Conservation (phyloP, 1,140 invertebrate species). For the Aradophagus sp. region DNA sequence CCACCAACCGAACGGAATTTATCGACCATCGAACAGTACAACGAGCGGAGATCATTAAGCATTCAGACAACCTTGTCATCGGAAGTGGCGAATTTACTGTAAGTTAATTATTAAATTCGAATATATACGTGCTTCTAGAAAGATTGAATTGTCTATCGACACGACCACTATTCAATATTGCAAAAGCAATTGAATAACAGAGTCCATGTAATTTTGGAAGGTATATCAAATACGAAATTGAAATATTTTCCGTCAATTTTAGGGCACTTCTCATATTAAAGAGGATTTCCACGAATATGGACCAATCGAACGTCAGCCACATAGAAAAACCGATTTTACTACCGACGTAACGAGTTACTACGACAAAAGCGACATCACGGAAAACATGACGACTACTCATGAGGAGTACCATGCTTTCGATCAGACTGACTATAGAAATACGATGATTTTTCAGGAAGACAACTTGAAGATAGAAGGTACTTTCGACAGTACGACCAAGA, state of each 20-base stretch:
- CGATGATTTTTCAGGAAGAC: conserved; percentile 71
- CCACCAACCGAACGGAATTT: conserved; percentile 80
- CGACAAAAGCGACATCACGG: conserved; percentile 62
- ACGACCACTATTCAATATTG: no score
- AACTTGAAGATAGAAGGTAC: conserved; percentile 75
- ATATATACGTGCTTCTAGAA: no score
- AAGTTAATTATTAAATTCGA: conserved; percentile 51
- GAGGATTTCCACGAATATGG: conserved; percentile 73
- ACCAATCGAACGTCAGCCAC: conserved; percentile 66
- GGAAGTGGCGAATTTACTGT: conserved; percentile 78
- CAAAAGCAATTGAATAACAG: no score
- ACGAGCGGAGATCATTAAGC: conserved; percentile 77
- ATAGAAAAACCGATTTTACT: conserved; percentile 38
- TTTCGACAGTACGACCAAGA: conserved; percentile 73
- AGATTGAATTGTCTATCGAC: no score
- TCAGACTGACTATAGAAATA: conserved; percentile 64
- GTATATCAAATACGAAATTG: no score
- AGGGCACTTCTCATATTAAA: conserved; percentile 73
- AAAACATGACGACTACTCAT: conserved; percentile 70
- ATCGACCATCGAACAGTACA: conserved; percentile 77
- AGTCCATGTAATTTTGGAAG: no score
- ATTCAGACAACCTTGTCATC: conserved; percentile 79
- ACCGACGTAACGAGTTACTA: conserved; percentile 61
- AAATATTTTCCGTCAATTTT: conserved; percentile 8
- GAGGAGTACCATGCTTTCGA: conserved; percentile 68